Evolutionary conservation across 2,888 invertebrate species (phyloP).

Genomic region (Morpho deidamia): DNA sequence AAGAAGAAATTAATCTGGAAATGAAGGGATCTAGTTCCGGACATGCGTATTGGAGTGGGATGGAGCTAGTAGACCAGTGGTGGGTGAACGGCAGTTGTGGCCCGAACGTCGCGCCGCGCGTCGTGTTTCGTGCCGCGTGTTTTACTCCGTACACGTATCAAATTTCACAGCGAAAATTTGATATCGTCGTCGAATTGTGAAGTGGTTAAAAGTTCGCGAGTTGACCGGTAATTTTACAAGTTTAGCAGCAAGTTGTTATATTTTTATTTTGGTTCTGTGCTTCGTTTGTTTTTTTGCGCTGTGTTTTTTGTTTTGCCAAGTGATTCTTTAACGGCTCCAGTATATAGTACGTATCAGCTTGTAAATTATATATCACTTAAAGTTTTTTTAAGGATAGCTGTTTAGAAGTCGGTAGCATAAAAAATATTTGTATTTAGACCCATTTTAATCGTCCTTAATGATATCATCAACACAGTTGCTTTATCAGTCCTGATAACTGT

Average conservation of each 20-base stretch:
- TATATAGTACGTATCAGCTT: constrained; percentile 55
- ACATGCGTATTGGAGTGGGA: constrained; percentile 72
- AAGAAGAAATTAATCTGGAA: constrained; percentile 20
- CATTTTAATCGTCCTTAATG: constrained; percentile 34
- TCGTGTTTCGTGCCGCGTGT: constrained; percentile 34
- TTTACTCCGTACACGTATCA: constrained; percentile 64
- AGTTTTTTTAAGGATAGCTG: constrained; percentile 26
- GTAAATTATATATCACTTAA: constrained; percentile 29
- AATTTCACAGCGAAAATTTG: constrained; percentile 75
- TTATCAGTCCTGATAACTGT: constrained; percentile 65
- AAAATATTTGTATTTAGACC: too few species aligned
- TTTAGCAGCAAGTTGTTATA: constrained; percentile 33
- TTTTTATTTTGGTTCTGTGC: constrained; percentile 33
- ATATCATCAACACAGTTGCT: constrained; percentile 67
- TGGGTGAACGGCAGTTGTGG: constrained; percentile 58
- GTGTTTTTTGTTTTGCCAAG: constrained; percentile 63
- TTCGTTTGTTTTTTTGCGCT: constrained; percentile 37
- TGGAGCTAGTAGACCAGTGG: constrained; percentile 46
- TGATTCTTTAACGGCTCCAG: constrained; percentile 51
- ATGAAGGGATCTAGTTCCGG: constrained; percentile 58
- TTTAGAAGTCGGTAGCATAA: constrained; percentile 31
- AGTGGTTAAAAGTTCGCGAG: constrained; percentile 60
- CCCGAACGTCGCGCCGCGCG: constrained; percentile 58
- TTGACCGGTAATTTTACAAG: constrained; percentile 48
- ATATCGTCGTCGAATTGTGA: constrained; percentile 72